Percentiles rank a stretch among this genome's conserved stretches.
These are phyloP conservation scores for Styela clava DNA, from an alignment of 23 tunicate genomes.

Conservation along the genomic window DNA sequence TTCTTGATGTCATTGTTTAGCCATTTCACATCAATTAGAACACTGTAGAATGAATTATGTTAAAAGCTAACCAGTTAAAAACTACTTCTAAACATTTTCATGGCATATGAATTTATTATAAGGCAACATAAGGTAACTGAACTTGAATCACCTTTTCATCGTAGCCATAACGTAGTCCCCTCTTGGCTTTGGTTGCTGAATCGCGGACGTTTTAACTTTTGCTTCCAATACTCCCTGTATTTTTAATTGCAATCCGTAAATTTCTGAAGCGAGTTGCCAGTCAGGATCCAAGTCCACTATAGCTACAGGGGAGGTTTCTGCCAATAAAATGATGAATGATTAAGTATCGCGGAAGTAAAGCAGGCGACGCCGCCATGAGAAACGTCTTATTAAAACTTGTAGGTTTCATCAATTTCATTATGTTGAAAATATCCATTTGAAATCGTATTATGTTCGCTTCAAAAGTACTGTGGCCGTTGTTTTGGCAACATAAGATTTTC, in stretches of 20 bases:
- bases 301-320: constrained; percentile 7
- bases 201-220: constrained; percentile 4
- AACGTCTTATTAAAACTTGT: too few relatives aligned
- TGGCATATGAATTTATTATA: too few relatives aligned
- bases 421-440: too few relatives aligned
- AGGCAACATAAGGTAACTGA: too few relatives aligned
- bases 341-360: too few relatives aligned
- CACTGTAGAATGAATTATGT: constrained; percentile 1
- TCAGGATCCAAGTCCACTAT: constrained; percentile 22
- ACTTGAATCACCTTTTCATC: constrained; percentile 27
- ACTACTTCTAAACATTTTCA: too few relatives aligned
- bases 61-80: too few relatives aligned
- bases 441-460: neutral
- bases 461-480: neutral
- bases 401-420: too few relatives aligned
- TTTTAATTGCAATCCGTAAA: constrained; percentile 15
- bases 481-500: neutral
- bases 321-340: neutral
- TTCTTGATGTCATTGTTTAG: constrained; percentile 3
- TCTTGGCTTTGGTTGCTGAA: constrained; percentile 8
- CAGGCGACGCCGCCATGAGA: too few relatives aligned
- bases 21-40: constrained; percentile 28
- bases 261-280: constrained; percentile 23
- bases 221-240: constrained; percentile 25
- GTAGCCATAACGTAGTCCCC: neutral